A percentile compares a stretch with the other conserved stretches of the same genome.
These are phyloP conservation scores for Chondrosia reniformis DNA, from an alignment of 37 sponge, comb jelly and placozoan species.

Conservation along the genomic window DNA sequence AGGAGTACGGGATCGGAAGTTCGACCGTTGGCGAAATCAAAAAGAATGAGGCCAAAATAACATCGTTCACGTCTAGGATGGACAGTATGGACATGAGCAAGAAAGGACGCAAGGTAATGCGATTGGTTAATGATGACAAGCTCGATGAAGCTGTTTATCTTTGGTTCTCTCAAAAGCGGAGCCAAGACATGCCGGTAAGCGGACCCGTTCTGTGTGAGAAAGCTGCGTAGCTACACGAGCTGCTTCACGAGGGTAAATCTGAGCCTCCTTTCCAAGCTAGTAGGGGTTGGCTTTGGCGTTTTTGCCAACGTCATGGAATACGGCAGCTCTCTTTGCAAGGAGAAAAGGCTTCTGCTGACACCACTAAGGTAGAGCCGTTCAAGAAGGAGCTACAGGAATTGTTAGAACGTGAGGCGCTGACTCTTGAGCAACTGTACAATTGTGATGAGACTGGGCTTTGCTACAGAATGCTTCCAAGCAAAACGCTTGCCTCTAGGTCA, in stretches of 20 bases:
- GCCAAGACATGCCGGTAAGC: slow-evolving; percentile 20
- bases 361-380: slow-evolving; percentile 4
- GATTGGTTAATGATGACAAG: slow-evolving; percentile 17
- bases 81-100: slow-evolving; percentile 5
- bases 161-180: slow-evolving; percentile 31
- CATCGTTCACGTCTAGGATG: slow-evolving; percentile 3
- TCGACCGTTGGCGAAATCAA: slow-evolving; percentile 16
- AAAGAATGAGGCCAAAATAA: slow-evolving; percentile 17
- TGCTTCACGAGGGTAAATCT: slow-evolving; percentile 24
- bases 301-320: slow-evolving; percentile 26
- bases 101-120: slow-evolving; percentile 23
- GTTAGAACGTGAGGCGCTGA: slow-evolving; percentile 15
- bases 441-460: slow-evolving; percentile 57
- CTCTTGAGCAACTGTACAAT: slow-evolving; percentile 34
- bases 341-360: slow-evolving; percentile 19
- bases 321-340: slow-evolving; percentile 20
- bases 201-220: slow-evolving; percentile 27
- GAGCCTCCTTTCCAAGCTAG: slow-evolving; percentile 12
- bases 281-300: slow-evolving; percentile 25
- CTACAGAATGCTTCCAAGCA: slow-evolving; percentile 39
- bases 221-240: slow-evolving; percentile 17
- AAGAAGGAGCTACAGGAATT: slow-evolving; percentile 17
- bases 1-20: slow-evolving; percentile 6
- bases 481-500: slow-evolving; percentile 22
- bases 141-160: slow-evolving; percentile 30